A percentile compares a stretch with the other conserved stretches of the same genome.
Evolutionary conservation across 2,113 vertebrate genomes (phyloP).

Genomic region (Mesocricetus auratus): DNA sequence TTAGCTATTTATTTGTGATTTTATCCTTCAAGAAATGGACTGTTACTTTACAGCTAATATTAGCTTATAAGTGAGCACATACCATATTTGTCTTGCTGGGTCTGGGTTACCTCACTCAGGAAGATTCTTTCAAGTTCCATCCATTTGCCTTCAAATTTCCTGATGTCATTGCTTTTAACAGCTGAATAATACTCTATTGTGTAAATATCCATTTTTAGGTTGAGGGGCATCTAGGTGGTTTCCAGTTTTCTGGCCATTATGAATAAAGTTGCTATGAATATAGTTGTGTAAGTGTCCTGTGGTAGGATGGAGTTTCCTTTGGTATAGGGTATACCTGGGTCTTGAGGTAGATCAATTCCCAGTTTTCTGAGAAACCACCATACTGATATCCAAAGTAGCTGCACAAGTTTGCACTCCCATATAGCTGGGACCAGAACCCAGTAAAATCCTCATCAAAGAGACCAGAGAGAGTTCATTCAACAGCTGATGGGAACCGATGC

Average conservation of each 20-base stretch:
- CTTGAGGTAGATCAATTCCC: neutral
- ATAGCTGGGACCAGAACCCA: too few relatives aligned
- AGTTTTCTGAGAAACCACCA: neutral
- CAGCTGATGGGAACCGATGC: too few relatives aligned
- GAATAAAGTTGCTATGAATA: neutral
- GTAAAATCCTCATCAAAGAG: too few relatives aligned
- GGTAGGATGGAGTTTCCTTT: neutral
- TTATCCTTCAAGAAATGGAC: neutral
- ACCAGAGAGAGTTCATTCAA: too few relatives aligned
- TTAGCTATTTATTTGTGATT: neutral
- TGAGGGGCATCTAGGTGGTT: neutral
- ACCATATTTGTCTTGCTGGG: neutral
- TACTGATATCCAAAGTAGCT: neutral
- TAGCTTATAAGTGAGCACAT: neutral
- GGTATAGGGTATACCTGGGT: neutral
- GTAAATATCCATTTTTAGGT: neutral
- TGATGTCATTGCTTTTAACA: too few relatives aligned
- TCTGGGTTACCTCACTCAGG: neutral
- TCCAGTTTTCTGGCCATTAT: neutral
- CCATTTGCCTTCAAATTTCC: neutral
- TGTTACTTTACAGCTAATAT: neutral
- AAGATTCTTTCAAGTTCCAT: neutral
- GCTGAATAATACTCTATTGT: too few relatives aligned
- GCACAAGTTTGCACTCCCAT: neutral
- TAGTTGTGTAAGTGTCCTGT: neutral